Evolutionary conservation across 2,797 vertebrate genomes (phyloP), one percentile per base, ranked within the genome.

Genomic region (Monodelphis domestica): DNA sequence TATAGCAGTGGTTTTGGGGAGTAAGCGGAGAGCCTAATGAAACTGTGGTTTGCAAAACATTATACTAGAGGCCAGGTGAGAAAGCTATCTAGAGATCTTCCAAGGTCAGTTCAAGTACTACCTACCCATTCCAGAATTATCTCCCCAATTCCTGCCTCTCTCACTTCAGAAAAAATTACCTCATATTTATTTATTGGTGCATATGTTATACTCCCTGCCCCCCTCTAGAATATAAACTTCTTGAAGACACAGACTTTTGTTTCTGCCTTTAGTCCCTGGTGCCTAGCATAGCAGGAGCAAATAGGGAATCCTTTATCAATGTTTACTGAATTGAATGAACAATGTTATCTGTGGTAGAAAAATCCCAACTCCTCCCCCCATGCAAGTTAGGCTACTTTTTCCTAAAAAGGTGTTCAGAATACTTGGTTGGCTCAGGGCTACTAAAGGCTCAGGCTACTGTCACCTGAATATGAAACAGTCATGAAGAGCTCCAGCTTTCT

Each of bases 301-400:
- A 70, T 45, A 91, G 89, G 87, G 90, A 21, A 14, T 21, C 91
- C 38, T 92, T 45, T 89, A 28, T 63, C 57, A 87, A 78, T 33
- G 93, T 88, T 7, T 92, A 56, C 5, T 90, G 15, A 94, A 53
- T 54, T 78, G 38, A 96, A 51, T 55, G 53, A 91, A 90, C 63
- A 89, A 89, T 21, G 17, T 84, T 21, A 26, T 78, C 70, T 45
- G 6, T 26, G 10, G 38, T 26, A 84, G 70, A 10, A 50, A 70
- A 78, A 45, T 11, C 9, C 38, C 84, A 84, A 50, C 17, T 21
- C 63, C 0, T 24, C 2, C 7, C 63, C 7, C 38, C 17, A 45
- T 45, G 63, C 63, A 78, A 78, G n/a, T 45, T 78, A n/a, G 57
- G 57, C 30, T 63, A 63, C 12, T 63, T 63, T 63, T 56, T 5